Conservation (phyloP, 2,888 invertebrate species). For the Petrolisthes cinctipes region DNA sequence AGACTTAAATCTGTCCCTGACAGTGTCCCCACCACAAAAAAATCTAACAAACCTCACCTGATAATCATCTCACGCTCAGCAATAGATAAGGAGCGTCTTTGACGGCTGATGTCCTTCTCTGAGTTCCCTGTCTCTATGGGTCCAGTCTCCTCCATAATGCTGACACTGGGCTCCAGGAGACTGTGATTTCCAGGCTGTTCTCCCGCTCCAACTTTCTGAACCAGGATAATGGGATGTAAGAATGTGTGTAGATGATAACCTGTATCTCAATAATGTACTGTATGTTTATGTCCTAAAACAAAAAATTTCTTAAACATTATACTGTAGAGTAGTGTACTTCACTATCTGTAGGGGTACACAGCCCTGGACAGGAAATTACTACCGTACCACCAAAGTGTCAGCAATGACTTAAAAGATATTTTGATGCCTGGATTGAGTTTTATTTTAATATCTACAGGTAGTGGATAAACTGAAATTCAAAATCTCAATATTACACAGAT, state of each 20-base stretch:
- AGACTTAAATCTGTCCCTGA: background rate
- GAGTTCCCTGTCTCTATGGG: slow-evolving; percentile 49
- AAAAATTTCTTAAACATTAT: too few relatives aligned
- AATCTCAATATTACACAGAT: too few relatives aligned
- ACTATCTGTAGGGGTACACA: too few relatives aligned
- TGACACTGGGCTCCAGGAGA: slow-evolving; percentile 60
- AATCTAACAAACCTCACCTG: slow-evolving; percentile 39
- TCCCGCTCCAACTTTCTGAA: slow-evolving; percentile 34
- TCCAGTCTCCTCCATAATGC: slow-evolving; percentile 61
- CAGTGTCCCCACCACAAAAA: background rate
- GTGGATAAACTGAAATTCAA: too few relatives aligned
- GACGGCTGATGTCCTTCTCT: slow-evolving; percentile 58
- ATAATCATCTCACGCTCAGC: slow-evolving; percentile 65
- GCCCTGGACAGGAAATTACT: too few relatives aligned
- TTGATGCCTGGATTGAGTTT: background rate
- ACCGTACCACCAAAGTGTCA: too few relatives aligned
- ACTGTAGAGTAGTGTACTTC: too few relatives aligned
- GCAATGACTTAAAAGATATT: background rate
- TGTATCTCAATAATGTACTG: too few relatives aligned
- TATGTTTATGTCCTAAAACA: too few relatives aligned
- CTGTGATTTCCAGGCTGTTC: slow-evolving; percentile 40
- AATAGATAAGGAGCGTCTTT: slow-evolving; percentile 61
- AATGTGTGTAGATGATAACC: too few relatives aligned
- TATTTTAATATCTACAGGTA: too few relatives aligned
- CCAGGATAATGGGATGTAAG: too few relatives aligned